A percentile compares a stretch with the other conserved stretches of the same genome.
Conservation (phyloP, 2,797 vertebrate genomes). For the Okamejei kenojei region DNA sequence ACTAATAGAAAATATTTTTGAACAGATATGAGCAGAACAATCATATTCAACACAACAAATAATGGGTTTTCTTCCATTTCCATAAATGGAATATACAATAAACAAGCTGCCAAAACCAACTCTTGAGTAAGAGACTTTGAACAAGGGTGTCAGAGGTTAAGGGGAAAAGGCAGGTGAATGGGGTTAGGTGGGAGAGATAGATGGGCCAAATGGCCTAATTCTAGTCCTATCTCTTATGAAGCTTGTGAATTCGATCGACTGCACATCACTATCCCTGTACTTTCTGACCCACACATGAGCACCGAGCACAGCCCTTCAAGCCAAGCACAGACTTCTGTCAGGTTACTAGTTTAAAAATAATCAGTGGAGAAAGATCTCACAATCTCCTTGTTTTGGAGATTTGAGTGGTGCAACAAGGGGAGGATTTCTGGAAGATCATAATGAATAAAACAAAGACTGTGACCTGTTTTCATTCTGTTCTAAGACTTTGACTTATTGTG, state of each 20-base stretch:
- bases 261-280: neutral
- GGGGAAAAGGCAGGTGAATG: too few relatives aligned
- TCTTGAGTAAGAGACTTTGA: neutral
- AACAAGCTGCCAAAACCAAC: neutral
- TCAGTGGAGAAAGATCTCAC: neutral
- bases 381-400: neutral
- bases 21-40: too few relatives aligned
- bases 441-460: neutral
- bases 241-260: neutral
- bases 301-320: neutral
- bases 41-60: neutral
- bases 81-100: neutral
- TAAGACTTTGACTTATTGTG: constrained; percentile 16
- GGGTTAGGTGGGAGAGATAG: too few relatives aligned
- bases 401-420: neutral
- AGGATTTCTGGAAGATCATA: constrained; percentile 18
- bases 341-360: neutral
- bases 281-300: neutral
- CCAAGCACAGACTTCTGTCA: neutral
- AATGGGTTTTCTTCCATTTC: neutral
- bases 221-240: too few relatives aligned
- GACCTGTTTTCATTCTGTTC: constrained; percentile 19
- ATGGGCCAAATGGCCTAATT: too few relatives aligned
- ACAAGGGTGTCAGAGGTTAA: too few relatives aligned
- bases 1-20: neutral